A percentile compares a stretch with the other conserved stretches of the same genome.
Evolutionary conservation across 2,113 vertebrate species (phyloP).

Genomic region (Grammomys dolichurus): DNA sequence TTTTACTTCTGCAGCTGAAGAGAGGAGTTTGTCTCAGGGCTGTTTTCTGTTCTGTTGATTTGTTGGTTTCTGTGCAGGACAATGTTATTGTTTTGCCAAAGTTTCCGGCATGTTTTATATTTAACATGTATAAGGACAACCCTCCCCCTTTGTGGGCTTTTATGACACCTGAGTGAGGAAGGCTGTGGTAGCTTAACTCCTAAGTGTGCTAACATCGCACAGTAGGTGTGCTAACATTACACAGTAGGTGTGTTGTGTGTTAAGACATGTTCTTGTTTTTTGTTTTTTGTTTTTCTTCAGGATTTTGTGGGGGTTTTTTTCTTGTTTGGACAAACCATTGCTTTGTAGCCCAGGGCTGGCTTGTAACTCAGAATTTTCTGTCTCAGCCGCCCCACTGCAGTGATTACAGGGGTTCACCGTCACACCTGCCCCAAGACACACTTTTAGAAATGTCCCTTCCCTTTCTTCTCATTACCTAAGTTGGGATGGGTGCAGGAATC

Average conservation of each 20-base stretch:
- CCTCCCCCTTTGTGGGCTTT: not conserved
- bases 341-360: not conserved
- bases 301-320: not conserved
- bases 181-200: not conserved
- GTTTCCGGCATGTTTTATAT: not conserved
- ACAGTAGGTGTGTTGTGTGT: not conserved
- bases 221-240: not conserved
- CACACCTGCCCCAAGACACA: not conserved
- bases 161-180: not conserved
- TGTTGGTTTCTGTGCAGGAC: slow-evolving; percentile 11
- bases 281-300: not conserved
- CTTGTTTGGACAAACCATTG: not conserved
- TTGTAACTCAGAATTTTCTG: not conserved
- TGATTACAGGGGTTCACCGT: not conserved
- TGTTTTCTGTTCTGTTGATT: not conserved
- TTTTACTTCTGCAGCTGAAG: slow-evolving; percentile 2
- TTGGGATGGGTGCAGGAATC: not conserved
- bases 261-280: no score
- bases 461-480: not conserved
- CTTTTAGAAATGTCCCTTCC: not conserved
- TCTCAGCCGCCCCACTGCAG: not conserved
- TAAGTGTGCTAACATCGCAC: not conserved
- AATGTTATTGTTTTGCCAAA: slow-evolving; percentile 43
- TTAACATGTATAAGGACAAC: not conserved
- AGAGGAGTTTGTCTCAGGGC: not conserved